These are phyloP conservation scores for Dipodomys stephensi DNA, from an alignment of 2,113 vertebrate species.

Conservation along the genomic window DNA sequence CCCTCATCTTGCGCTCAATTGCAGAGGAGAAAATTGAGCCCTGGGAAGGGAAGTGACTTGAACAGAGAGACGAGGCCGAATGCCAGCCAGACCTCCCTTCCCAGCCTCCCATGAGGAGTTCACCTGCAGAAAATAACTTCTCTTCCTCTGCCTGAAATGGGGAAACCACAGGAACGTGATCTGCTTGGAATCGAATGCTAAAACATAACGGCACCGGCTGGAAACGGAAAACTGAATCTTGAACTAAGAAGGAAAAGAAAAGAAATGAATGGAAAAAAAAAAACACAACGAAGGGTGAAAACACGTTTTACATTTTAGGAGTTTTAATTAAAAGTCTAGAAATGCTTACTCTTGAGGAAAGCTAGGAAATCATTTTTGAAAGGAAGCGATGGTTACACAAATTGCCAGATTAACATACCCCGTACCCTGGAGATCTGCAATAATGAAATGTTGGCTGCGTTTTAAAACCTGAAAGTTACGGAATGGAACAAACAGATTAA, in stretches of 20 bases:
- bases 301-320: not conserved
- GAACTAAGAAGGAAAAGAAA: not conserved
- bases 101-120: not conserved
- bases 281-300: not conserved
- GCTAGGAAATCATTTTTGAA: not conserved
- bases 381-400: not conserved
- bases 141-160: rapidly evolving
- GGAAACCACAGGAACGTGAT: not conserved
- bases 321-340: constrained; percentile 8
- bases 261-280: not conserved
- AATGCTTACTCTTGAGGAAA: constrained; percentile 6
- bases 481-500: not conserved
- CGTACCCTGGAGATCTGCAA: not conserved
- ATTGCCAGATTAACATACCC: not conserved
- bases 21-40: not conserved
- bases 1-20: not conserved
- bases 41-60: not conserved
- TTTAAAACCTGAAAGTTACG: not conserved
- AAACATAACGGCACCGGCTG: too few relatives aligned
- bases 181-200: not conserved
- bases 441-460: not conserved
- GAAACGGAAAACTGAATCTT: not conserved
- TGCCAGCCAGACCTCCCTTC: not conserved
- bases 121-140: not conserved
- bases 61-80: rapidly evolving